Evolutionary conservation across 2,888 invertebrate species (phyloP), one percentile per base, ranked within the genome.

Genomic region (Pasiphila rectangulata): DNA sequence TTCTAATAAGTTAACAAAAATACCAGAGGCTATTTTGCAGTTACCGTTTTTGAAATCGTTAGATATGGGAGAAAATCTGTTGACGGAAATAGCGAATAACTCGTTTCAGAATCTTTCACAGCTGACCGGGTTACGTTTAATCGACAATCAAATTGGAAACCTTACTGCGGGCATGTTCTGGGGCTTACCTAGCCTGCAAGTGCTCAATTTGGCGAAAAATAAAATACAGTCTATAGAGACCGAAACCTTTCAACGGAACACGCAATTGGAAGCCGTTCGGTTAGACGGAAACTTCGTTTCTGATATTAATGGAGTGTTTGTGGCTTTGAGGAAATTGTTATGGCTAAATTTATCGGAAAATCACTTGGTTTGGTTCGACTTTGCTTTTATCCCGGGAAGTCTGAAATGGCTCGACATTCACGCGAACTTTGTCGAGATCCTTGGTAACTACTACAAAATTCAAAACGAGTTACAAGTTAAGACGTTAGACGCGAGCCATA

Each of bases 351-450:
- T 97, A 45, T 96, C 96, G 25, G 95, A 96, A 83, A 97, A 97
- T 85, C 95, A 95, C 82, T 90, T 97, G 68, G 94, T 95, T 23
- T 96, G 96, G 95, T 97, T 97, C 83, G 97, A 97, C 80, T 97
- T 95, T 77, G 96, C 96, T 16, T 95, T 97, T 68, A 93, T 97
- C 61, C 97, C 97, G 4, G 93, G 93, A 51, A 95, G 94, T 74
- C 89, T 97, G 32, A 95, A 95, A 79, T 96, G 96, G 95, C 82
- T 97, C 63, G 96, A 97, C 69, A 93, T 97, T 58, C 96, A 96
- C 72, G 94, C 95, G 20, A 97, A 97, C 80, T 95, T 94, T 69
- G 95, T 97, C 61, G 95, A 95, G 77, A 93, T 93, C 30, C 89
- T 97, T 44, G 95, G 93, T 20, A 97, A 97, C 84, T 96, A 96